Base-by-base conservation (phyloP, 2,113 vertebrate genomes). In the Phylloscopus trochilus region DNA sequence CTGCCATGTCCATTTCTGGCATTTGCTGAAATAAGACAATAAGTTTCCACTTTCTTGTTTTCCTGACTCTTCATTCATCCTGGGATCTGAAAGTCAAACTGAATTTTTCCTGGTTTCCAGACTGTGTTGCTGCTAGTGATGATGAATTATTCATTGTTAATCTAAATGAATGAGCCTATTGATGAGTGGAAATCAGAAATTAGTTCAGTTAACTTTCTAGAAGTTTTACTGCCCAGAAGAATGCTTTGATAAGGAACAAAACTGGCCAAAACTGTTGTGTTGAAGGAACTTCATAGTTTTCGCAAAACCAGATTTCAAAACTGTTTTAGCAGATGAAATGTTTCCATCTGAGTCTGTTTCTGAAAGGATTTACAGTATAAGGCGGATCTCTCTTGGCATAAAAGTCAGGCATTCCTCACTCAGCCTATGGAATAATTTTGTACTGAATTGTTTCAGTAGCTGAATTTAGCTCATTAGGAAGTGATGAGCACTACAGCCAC, bases 101-200 rank as follows among this genome's bases (percentile, higher is more conserved):
- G 85, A 85, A 33, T 70, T 90, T 84, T 72, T 55, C 52, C 83
- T 80, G 46, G 41, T 93, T 92, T 70, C 59, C 69, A 80, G 39
- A 33, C 13, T 84, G 11, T 87, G 59, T 74, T 91, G 69, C 66
- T 89, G 56, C 60, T 89, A 81, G 90, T 92, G 41, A 87, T 27
- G 46, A 75, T 96, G 77, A 91, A 95, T 94, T 87, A 92, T 89
- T 91, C 69, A 87, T 52, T 8, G 30, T 56, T 52, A 66, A 84
- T 46, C 44, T 83, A 91, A 95, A 94, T 67, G 77, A 89, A 89
- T 14, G 27, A 87, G 66, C 44, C 81, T 74, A 53, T 78, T 87
- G 73, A 92, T 89, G 77, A 92, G 27, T 74, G 35, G 64, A 82
- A 75, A 92, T 78, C 64, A 96, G 77, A 55, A 69, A 60, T 77